Base-by-base conservation (phyloP, 2,888 invertebrate genomes). In the Lysandra coridon region DNA sequence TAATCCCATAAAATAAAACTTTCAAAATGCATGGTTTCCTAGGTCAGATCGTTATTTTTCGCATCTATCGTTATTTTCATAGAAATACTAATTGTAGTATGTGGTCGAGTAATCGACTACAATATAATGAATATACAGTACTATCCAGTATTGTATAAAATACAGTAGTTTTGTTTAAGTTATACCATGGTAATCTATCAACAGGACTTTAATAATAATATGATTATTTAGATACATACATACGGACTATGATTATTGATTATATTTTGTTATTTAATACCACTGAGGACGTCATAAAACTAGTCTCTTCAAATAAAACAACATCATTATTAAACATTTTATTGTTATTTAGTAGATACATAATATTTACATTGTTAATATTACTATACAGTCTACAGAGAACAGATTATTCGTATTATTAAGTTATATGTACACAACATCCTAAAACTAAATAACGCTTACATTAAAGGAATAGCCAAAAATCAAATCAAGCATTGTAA, bases 361-460 rank as follows among this genome's bases (percentile, higher is more conserved):
- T 85, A 85, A 84, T 88, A 90, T 91, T 83, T 91, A 92, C 91
- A 92, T 84, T 87, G 84, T 82, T 53, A 79, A 77, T 79, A 77
- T 80, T 76, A 81, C 81, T 81, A 82, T 80, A 80, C 80, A 82
- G 76, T 81, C 82, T 83, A 83, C 83, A 79, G 60, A 81, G 81
- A 84, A 83, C 81, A 81, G 80, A 81, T 77, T 83, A 83, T 79
- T 81, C 77, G 82, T 84, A 84, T 73, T 84, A 80, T 85, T 49
- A 49, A 49, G 4, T 87, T 85, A 80, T 92, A 92, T 92, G 87
- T 92, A 93, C 92, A 92, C 87, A 93, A 93, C 90, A 89, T 84
- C 91, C 90, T 94, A 94, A 84, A 93, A 94, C 92, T 94, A 94
- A 92, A 92, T 94, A 94, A 94, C 94, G 92, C 92, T 84, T 88